Base-by-base conservation (phyloP, 2,113 vertebrate species). In the Phylloscopus whistleri region DNA sequence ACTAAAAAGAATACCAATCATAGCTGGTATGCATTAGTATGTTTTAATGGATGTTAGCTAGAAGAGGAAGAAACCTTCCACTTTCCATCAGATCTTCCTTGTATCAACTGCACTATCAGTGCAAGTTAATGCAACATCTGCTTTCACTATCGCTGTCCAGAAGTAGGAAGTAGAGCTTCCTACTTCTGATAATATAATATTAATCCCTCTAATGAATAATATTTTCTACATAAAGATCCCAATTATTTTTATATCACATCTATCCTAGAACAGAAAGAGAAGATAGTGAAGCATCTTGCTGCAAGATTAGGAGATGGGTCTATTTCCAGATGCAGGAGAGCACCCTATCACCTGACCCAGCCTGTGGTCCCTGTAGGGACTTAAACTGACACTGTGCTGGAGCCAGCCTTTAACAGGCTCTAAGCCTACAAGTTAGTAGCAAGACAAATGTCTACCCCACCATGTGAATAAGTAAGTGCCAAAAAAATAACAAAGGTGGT, bases 271-370 rank as follows among this genome's bases (percentile, higher is more conserved):
- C 20, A 48, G 53, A 90, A 91, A 60, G 27, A 67, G 23, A 70
- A 27, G 12, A 60, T 70, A 55, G n/a, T 24, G 33, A 73, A 82
- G 41, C 5, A 33, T 33, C n/a, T 83, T 83, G 15, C 23, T 56
- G 20, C 1, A 13, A 41, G 10, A 21, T 77, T 17, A 79, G 27
- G 37, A 13, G 2, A 30, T 30, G 9, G 11, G 1, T 24, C 53
- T 84, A 15, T 33, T 73, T 73, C 35, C 37, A 76, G 70, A 33
- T 7, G 11, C 41, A 69, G 37, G 18, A 66, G 53, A 86, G 24
- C 28, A n/a, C 2, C 6, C 6, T 66, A 7, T 35, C 0, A 1
- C 9, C 49, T 53, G n/a, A 53, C 5, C 8, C 10, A 53, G 16
- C 7, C 12, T 22, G 5, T 24, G 13, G 44, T 58, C 13, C 31